Conservation (phyloP, 2,113 vertebrate species). For the Rhabdomys dilectus region DNA sequence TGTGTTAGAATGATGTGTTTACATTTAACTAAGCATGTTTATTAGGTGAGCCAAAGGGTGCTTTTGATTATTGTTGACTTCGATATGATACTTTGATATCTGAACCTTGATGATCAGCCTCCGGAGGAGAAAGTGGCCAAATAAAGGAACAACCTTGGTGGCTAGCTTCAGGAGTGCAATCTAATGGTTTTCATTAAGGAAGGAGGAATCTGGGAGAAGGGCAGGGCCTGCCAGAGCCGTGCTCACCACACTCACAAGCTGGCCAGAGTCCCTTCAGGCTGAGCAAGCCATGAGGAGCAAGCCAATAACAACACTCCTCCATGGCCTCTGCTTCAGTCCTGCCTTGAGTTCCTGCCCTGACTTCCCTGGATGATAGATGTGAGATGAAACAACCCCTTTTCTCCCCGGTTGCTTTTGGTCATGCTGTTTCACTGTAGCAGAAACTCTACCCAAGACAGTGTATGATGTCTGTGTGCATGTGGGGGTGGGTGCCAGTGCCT, state of each 20-base stretch:
- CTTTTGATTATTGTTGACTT: neutral
- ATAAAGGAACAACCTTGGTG: neutral
- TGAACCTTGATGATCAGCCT: neutral
- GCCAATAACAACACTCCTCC: neutral
- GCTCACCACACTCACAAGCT: neutral
- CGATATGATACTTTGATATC: neutral
- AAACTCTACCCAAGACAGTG: neutral
- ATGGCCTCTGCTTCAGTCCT: neutral
- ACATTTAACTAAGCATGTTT: neutral
- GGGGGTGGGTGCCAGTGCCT: neutral
- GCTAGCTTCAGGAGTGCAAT: neutral
- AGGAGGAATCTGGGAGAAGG: neutral
- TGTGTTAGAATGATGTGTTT: neutral
- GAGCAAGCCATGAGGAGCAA: neutral
- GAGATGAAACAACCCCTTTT: neutral
- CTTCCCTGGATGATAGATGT: neutral
- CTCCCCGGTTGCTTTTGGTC: neutral
- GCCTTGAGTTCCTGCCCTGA: neutral
- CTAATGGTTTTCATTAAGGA: neutral
- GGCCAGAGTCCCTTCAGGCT: neutral
- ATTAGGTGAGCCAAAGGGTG: neutral
- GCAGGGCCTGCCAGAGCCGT: neutral
- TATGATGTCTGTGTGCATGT: neutral
- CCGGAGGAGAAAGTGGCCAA: neutral
- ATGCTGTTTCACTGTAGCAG: neutral